Conservation (phyloP, 1,140 invertebrate species). For the Drosophila truncata region DNA sequence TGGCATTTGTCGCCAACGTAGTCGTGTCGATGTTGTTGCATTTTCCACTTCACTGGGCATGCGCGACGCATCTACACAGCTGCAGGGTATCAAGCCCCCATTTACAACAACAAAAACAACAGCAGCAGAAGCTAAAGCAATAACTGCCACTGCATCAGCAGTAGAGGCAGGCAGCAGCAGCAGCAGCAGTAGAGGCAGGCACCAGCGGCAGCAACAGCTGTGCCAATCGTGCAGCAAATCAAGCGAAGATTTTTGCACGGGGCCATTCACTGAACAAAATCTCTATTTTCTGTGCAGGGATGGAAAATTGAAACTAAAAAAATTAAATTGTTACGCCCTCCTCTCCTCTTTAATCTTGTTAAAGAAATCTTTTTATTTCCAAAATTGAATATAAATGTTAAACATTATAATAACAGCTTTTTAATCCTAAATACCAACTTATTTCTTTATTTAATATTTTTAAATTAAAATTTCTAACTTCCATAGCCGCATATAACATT, state of each 20-base stretch:
- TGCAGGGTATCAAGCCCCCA: constrained; percentile 30
- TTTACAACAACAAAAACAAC: constrained; percentile 2
- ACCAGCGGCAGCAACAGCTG: constrained; percentile 52
- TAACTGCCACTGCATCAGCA: constrained; percentile 24
- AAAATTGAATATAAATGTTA: no score
- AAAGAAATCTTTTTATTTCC: no score
- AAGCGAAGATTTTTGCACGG: constrained; percentile 69
- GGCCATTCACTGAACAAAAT: constrained; percentile 21
- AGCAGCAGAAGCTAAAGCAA: constrained; percentile 16
- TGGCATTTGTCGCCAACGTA: constrained; percentile 55
- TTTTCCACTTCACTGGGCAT: constrained; percentile 66
- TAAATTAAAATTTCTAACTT: no score
- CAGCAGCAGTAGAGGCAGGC: constrained; percentile 12
- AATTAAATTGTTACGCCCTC: no score
- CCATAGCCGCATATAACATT: no score
- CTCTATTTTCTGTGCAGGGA: no score
- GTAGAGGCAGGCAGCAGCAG: not conserved
- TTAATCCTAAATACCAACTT: no score
- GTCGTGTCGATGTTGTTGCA: constrained; percentile 18
- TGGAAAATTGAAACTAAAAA: no score
- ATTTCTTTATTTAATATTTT: no score
- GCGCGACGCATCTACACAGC: constrained; percentile 56
- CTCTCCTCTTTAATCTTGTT: no score
- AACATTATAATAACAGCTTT: no score
- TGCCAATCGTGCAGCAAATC: constrained; percentile 65